Conservation (phyloP, 2,888 invertebrate genomes). For the Fragum fragum region DNA sequence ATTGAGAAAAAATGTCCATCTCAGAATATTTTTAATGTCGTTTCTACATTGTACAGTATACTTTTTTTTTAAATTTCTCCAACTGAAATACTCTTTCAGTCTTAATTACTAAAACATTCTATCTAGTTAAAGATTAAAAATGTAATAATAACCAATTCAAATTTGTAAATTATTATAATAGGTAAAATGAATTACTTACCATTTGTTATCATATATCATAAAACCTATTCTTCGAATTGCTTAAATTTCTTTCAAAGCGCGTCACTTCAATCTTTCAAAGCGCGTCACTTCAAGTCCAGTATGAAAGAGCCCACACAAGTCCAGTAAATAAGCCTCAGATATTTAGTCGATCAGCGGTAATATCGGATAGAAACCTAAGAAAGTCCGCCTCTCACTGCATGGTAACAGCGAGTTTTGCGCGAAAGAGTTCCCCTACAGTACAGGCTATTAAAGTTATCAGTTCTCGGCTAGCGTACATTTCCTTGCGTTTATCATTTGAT, state of each 20-base stretch:
- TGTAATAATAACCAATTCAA: too few species aligned
- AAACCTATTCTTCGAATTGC: neutral
- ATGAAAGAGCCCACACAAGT: neutral
- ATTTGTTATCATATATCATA: too few species aligned
- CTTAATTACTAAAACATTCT: too few species aligned
- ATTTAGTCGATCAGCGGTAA: neutral
- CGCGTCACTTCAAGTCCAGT: neutral
- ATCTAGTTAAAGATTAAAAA: too few species aligned
- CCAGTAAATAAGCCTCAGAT: neutral
- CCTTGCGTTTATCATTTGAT: neutral
- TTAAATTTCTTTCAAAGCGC: neutral
- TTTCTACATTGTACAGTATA: too few species aligned
- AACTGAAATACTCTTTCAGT: too few species aligned
- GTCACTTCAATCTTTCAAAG: too few species aligned
- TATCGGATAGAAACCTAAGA: neutral
- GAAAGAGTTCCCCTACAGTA: neutral
- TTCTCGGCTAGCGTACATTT: neutral
- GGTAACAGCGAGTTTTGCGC: neutral
- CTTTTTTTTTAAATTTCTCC: too few species aligned
- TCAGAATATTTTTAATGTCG: too few species aligned
- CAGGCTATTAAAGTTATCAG: neutral
- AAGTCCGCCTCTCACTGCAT: neutral
- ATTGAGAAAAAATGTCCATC: too few species aligned
- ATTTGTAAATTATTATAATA: too few species aligned
- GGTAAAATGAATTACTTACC: too few species aligned